These are phyloP conservation scores for Calephelis perditalis DNA, from an alignment of 2,888 invertebrate species.

Conservation along the genomic window DNA sequence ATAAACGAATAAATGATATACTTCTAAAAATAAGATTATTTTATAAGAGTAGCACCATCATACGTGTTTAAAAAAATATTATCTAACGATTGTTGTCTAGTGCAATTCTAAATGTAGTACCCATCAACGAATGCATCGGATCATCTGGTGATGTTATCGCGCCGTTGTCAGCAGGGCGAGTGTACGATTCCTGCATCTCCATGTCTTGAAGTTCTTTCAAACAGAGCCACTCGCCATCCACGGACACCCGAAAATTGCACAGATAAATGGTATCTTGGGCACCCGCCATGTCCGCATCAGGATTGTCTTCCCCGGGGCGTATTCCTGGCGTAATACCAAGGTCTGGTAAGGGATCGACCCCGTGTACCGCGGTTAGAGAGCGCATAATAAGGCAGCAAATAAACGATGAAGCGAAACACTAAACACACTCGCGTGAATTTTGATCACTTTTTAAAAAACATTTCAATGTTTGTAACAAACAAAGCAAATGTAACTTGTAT, in stretches of 20 bases:
- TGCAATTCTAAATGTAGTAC: constrained; percentile 41
- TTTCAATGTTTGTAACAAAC: constrained; percentile 31
- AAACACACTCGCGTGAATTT: constrained; percentile 51
- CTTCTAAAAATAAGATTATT: no score
- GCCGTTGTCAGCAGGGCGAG: constrained; percentile 80
- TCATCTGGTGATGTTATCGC: constrained; percentile 80
- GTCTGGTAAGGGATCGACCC: constrained; percentile 68
- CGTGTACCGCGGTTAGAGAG: constrained; percentile 63
- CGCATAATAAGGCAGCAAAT: constrained; percentile 74
- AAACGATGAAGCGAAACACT: constrained; percentile 67
- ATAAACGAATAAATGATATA: no score
- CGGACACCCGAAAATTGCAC: constrained; percentile 97
- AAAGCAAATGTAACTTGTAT: neutral
- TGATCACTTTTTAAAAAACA: constrained; percentile 55
- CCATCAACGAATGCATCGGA: constrained; percentile 77
- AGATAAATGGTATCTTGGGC: constrained; percentile 97
- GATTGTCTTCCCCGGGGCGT: constrained; percentile 50
- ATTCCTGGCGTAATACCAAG: constrained; percentile 55
- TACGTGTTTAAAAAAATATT: neutral
- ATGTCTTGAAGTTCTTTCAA: constrained; percentile 95
- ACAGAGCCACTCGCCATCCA: constrained; percentile 98
- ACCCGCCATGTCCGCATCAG: constrained; percentile 84
- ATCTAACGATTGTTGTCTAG: neutral
- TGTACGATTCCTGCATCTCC: constrained; percentile 87
- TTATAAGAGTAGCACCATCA: neutral